A percentile compares a stretch with the other conserved stretches of the same genome.
Conservation (phyloP, 2,113 vertebrate species). For the Lota lota region DNA sequence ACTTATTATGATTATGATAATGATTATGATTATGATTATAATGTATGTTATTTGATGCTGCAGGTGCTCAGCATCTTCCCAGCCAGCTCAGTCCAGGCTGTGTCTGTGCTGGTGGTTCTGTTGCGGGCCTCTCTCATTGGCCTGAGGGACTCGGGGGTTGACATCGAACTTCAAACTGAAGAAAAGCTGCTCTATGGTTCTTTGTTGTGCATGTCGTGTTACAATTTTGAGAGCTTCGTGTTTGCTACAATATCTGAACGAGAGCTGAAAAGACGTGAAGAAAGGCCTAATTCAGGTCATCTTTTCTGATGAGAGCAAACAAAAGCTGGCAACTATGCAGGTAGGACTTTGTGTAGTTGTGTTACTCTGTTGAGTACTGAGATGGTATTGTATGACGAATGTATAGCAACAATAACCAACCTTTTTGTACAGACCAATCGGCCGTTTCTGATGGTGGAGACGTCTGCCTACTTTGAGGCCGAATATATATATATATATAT, state of each 20-base stretch:
- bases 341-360: slow-evolving; percentile 19
- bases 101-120: slow-evolving; percentile 77
- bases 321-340: slow-evolving; percentile 64
- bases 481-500: slow-evolving; percentile 51
- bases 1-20: no score
- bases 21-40: no score
- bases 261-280: slow-evolving; percentile 65
- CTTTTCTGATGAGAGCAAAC: slow-evolving; percentile 80
- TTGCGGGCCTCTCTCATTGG: slow-evolving; percentile 75
- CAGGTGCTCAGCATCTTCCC: slow-evolving; percentile 83
- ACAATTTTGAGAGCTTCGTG: slow-evolving; percentile 87
- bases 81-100: slow-evolving; percentile 78
- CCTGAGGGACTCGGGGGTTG: slow-evolving; percentile 77
- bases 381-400: no score
- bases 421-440: slow-evolving; percentile 63
- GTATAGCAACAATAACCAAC: no score
- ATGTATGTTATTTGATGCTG: slow-evolving; percentile 15
- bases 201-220: slow-evolving; percentile 88
- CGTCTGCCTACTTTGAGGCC: slow-evolving; percentile 92
- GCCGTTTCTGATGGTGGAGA: slow-evolving; percentile 92
- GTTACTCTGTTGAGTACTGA: no score
- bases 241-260: slow-evolving; percentile 88
- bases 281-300: slow-evolving; percentile 78
- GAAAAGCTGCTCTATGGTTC: slow-evolving; percentile 86
- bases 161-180: slow-evolving; percentile 72